phyloP scores from a whole-genome alignment of 2,113 vertebrate genomes.

The Pseudopipra pipra region DNA sequence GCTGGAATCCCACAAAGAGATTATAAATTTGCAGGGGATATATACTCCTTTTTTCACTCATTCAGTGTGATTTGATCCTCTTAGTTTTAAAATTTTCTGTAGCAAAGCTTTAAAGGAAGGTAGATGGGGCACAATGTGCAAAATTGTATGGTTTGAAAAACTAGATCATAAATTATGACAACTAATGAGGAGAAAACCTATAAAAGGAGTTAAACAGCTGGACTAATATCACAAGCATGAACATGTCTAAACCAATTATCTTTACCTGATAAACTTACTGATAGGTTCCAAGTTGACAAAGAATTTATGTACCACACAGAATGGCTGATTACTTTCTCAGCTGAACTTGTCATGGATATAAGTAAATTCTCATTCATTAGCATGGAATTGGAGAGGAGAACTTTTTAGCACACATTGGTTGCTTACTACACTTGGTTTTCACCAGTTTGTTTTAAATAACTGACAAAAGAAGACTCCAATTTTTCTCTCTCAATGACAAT shows the following conservation, averaged over 20 bases:
- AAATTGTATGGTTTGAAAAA: constrained; percentile 14
- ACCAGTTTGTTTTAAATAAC: background rate
- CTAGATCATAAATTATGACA: constrained; percentile 18
- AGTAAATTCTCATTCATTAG: constrained; percentile 18
- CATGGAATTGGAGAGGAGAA: background rate
- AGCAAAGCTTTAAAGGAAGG: background rate
- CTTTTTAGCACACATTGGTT: background rate
- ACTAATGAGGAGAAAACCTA: background rate
- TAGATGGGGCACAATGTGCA: background rate
- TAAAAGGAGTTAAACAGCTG: background rate
- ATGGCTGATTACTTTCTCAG: background rate
- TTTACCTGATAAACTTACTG: constrained; percentile 6
- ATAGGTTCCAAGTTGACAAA: background rate
- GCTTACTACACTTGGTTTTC: background rate
- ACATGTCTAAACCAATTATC: background rate
- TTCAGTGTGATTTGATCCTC: background rate
- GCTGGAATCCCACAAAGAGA: background rate
- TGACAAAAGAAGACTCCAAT: background rate
- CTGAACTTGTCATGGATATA: constrained; percentile 33
- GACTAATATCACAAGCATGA: background rate
- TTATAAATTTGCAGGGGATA: background rate
- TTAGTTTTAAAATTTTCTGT: background rate
- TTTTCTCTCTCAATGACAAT: background rate
- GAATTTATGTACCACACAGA: background rate
- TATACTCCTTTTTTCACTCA: background rate